Evolutionary conservation across 2,113 vertebrate species (phyloP).

Genomic region (Dasyurus viverrinus): DNA sequence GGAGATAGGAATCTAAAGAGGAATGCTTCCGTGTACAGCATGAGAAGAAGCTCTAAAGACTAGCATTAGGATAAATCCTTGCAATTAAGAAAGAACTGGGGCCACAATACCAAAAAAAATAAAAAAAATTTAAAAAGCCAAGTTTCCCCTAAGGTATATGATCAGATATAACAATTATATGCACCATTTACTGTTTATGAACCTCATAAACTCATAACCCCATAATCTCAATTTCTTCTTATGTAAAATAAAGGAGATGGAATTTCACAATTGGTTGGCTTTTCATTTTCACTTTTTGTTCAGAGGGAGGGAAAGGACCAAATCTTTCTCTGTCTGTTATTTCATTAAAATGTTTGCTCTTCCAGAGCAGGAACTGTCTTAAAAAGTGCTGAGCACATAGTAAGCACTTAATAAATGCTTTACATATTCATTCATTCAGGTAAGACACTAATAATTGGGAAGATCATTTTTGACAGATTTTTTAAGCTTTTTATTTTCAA

Average conservation of each 20-base stretch:
- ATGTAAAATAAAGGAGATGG: not conserved
- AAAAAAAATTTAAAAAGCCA: not conserved
- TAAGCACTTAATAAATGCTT: not conserved
- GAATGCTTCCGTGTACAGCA: not conserved
- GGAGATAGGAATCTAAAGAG: not conserved
- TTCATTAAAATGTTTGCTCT: not conserved
- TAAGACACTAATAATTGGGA: not conserved
- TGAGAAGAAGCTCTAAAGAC: not conserved
- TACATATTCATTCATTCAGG: not conserved
- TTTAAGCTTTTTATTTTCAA: too few species aligned
- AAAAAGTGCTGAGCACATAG: not conserved
- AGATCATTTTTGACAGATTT: not conserved
- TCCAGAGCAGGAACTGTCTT: not conserved
- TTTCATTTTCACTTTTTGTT: too few species aligned
- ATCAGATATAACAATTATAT: not conserved
- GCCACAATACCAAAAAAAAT: not conserved
- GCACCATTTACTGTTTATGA: not conserved
- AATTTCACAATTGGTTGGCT: not conserved
- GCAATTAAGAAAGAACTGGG: not conserved
- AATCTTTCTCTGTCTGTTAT: not conserved
- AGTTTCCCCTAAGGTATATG: not conserved
- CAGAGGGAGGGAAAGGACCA: not conserved
- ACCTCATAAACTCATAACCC: too few species aligned
- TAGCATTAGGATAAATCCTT: not conserved
- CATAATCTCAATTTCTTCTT: not conserved